phyloP scores from a whole-genome alignment of 2,113 vertebrate genomes.

The Nestor notabilis region DNA sequence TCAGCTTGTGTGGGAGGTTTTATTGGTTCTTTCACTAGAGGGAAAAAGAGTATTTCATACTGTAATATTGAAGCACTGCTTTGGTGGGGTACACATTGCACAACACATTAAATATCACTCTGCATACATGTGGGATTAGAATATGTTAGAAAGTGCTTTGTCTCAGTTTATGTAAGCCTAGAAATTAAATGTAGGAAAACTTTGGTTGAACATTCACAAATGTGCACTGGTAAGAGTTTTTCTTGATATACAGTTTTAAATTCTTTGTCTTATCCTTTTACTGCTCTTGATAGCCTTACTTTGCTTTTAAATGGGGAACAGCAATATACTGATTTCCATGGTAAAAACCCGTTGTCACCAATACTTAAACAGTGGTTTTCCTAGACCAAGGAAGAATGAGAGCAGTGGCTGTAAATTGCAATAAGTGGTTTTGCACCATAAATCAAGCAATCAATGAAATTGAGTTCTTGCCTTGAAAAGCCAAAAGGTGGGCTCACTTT shows the following conservation, averaged over 20 bases:
- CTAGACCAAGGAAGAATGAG: background rate
- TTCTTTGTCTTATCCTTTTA: background rate
- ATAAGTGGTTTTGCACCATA: constrained; percentile 45
- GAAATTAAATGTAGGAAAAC: background rate
- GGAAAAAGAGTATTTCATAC: background rate
- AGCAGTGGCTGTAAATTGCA: constrained; percentile 2
- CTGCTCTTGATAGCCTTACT: background rate
- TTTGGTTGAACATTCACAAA: background rate
- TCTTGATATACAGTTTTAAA: background rate
- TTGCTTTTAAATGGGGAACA: background rate
- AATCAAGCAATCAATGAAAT: constrained; percentile 52
- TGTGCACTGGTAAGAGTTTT: background rate
- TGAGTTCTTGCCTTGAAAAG: constrained; percentile 33
- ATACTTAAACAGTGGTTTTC: constrained; percentile 1
- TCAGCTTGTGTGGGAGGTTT: background rate
- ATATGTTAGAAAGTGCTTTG: background rate
- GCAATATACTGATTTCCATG: background rate
- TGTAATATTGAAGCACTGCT: background rate
- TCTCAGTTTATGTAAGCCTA: background rate
- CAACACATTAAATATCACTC: background rate
- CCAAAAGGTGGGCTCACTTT: constrained; percentile 2
- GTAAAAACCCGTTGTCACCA: background rate
- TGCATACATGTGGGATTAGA: background rate
- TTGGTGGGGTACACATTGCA: background rate
- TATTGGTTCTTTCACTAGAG: background rate